Evolutionary conservation across 1,140 invertebrate species (phyloP).

Genomic region (Bombus picipes): DNA sequence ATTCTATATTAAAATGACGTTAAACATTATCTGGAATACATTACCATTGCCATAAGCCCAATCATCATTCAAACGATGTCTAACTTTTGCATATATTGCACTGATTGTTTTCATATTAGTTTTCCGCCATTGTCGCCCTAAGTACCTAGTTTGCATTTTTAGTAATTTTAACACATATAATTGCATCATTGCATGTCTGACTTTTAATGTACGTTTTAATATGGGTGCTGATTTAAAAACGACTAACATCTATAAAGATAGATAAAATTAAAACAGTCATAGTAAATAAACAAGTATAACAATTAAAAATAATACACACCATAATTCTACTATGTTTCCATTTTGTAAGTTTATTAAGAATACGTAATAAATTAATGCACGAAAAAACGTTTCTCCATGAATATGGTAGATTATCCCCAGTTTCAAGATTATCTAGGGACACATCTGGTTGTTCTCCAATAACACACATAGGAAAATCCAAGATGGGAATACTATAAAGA

Average conservation of each 20-base stretch:
- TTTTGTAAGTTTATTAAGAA: conserved; percentile 99
- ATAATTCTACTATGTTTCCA: conserved; percentile 99
- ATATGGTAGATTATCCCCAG: conserved; percentile 93
- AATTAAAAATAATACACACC: conserved; percentile 82
- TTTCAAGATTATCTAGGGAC: conserved; percentile 95
- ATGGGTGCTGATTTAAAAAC: conserved; percentile 99
- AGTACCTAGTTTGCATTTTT: conserved; percentile 99
- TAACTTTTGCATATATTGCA: conserved; percentile 98
- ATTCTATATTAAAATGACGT: background rate
- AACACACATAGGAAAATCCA: conserved; percentile 98
- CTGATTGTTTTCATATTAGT: conserved; percentile 99
- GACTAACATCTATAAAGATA: conserved; percentile 92
- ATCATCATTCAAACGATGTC: conserved; percentile 98
- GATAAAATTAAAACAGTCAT: background rate
- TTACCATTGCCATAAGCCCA: conserved; percentile 99
- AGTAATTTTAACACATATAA: conserved; percentile 98
- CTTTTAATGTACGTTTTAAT: conserved; percentile 97
- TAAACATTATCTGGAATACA: conserved; percentile 15
- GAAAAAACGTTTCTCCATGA: conserved; percentile 99
- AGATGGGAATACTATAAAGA: conserved; percentile 90
- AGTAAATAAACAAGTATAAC: conserved; percentile 3
- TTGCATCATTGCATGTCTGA: conserved; percentile 98
- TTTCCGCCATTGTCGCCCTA: conserved; percentile 99
- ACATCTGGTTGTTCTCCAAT: conserved; percentile 98
- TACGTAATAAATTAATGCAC: conserved; percentile 97